Conservation (phyloP, 2,113 vertebrate species). For the Gracilinanus agilis region DNA sequence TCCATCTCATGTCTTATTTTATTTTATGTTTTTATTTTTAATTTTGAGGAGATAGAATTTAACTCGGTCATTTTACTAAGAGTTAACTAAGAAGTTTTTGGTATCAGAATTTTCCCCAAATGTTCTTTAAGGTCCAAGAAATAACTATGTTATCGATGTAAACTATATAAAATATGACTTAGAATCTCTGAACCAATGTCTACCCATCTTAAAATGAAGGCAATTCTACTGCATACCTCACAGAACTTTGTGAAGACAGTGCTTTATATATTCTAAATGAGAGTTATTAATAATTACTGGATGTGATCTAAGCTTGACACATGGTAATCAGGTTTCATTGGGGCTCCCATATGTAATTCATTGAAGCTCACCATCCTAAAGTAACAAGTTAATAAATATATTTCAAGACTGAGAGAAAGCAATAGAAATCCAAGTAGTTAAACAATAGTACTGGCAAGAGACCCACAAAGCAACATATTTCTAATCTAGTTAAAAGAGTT, state of each 20-base stretch:
- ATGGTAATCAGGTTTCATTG: background rate
- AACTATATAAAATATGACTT: too few species aligned
- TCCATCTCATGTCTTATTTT: background rate
- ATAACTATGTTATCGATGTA: too few species aligned
- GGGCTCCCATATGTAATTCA: background rate
- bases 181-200: too few species aligned
- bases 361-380: background rate
- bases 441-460: background rate
- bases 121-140: too few species aligned
- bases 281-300: background rate
- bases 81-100: too few species aligned
- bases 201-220: too few species aligned
- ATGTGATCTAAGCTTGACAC: background rate
- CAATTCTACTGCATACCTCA: background rate
- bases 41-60: background rate
- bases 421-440: background rate
- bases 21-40: background rate
- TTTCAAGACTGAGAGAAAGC: background rate
- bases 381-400: background rate
- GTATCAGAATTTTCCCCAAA: too few species aligned
- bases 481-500: slow-evolving; percentile 2
- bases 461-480: background rate
- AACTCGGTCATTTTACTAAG: background rate
- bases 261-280: background rate
- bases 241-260: background rate